Evolutionary conservation across 2,797 vertebrate genomes (phyloP).

Genomic region (Pangasius larnaudii): DNA sequence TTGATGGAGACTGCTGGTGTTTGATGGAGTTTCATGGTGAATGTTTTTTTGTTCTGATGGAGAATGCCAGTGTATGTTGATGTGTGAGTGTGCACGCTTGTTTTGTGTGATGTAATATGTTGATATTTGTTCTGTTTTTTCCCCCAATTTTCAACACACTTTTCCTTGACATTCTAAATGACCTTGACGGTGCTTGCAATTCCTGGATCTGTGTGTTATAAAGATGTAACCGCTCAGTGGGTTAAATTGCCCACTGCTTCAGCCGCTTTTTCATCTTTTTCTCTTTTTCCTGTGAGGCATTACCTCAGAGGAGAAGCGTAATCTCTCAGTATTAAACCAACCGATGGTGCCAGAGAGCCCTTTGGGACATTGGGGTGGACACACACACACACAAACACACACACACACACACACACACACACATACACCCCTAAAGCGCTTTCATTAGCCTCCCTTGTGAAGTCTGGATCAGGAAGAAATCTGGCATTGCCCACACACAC

Average conservation of each 20-base stretch:
- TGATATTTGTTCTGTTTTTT: background rate
- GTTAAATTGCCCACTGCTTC: constrained; percentile 40
- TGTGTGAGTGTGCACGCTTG: background rate
- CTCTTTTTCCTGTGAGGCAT: constrained; percentile 58
- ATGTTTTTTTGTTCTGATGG: background rate
- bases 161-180: background rate
- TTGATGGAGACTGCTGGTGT: background rate
- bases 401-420: constrained; percentile 43
- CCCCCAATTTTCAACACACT: background rate
- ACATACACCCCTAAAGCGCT: constrained; percentile 39
- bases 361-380: constrained; percentile 41
- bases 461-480: constrained; percentile 72
- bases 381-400: constrained; percentile 37
- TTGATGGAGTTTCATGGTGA: background rate
- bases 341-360: constrained; percentile 37
- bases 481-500: constrained; percentile 67
- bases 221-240: constrained; percentile 44
- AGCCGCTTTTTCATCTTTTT: constrained; percentile 46
- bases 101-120: background rate
- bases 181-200: constrained; percentile 6
- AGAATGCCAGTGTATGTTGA: background rate
- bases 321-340: constrained; percentile 59
- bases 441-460: constrained; percentile 70
- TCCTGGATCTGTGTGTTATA: constrained; percentile 12
- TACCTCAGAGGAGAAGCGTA: constrained; percentile 51